Base-by-base conservation (phyloP, 1,140 invertebrate species). In the Drosophila subobscura region DNA sequence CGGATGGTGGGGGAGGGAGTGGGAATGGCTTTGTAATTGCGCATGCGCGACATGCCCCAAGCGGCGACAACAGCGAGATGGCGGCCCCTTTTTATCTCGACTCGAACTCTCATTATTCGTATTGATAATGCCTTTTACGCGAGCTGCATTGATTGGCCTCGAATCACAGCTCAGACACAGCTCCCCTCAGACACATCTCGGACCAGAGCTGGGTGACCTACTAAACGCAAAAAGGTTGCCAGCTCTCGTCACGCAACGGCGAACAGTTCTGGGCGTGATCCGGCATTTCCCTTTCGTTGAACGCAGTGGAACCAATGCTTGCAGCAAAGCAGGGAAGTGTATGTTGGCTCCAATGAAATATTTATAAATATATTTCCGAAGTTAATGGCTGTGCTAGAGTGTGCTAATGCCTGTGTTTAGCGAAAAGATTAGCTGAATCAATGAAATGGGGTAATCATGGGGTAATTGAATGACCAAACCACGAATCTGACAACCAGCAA, bases 21-120 rank as follows among this genome's bases (percentile, higher is more conserved):
- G 37, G 71, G 37, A 72, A 72, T 72, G 71, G 56, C 72, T 74
- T 60, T 68, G 77, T 77, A 86, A 86, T 85, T 86, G 80, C 81
- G 81, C 81, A 86, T 85, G 80, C 81, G 81, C 79, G 65, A 83
- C 79, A 83, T 83, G 79, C 79, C 44, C 57, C 75, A 75, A 57
- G 71, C 70, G 44, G 55, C 70, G 64, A 44, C 45, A 60, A 49
- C 61, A 60, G 33, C 61, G 44, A 42, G 61, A 33, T 33, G 77
- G 63, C 80, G 80, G 80, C 46, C 49, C 67, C 83, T 85, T 85
- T 77, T 80, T 66, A 71, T 66, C 23, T 52, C 16, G 37, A 12
- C 41, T 52, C 49, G 70, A 52, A 57, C 29, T 44, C 67, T 33
- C 54, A 65, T 71, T 49, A 64, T 59, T 25, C 61, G 58, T 58